A percentile compares a stretch with the other conserved stretches of the same genome.
Conservation (phyloP, 2,113 vertebrate species). For the Urocitellus parryii region DNA sequence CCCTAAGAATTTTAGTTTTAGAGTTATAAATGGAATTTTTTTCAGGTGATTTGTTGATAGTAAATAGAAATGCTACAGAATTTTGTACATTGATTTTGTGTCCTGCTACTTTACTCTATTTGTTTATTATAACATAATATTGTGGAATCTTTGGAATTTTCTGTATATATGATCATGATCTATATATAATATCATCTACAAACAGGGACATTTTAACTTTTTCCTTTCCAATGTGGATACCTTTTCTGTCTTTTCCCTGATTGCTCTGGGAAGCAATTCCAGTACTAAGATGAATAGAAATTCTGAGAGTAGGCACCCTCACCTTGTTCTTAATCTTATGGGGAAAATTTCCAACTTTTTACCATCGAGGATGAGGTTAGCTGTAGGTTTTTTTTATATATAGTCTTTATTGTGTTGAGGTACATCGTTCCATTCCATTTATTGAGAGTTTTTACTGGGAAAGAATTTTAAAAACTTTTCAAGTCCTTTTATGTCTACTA, state of each 20-base stretch:
- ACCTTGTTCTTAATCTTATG: not conserved
- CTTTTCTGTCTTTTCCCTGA: not conserved
- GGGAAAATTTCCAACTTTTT: not conserved
- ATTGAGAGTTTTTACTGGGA: not conserved
- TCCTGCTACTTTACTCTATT: no score
- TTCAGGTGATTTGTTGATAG: not conserved
- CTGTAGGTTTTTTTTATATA: no score
- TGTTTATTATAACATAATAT: not conserved
- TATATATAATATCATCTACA: not conserved
- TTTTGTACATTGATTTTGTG: not conserved
- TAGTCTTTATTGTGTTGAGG: no score
- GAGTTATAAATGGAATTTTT: not conserved
- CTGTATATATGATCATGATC: no score
- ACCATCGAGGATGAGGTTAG: no score
- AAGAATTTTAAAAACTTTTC: not conserved
- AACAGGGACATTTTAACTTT: not conserved
- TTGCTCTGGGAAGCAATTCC: not conserved
- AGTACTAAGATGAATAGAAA: not conserved
- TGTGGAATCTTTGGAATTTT: not conserved
- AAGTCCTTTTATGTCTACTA: not conserved
- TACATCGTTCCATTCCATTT: not conserved
- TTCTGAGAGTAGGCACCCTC: no score
- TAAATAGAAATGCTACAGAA: not conserved
- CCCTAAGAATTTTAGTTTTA: not conserved
- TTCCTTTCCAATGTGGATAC: not conserved